These are phyloP conservation scores for Orgyia antiqua DNA, from an alignment of 2,888 invertebrate genomes.

Conservation along the genomic window DNA sequence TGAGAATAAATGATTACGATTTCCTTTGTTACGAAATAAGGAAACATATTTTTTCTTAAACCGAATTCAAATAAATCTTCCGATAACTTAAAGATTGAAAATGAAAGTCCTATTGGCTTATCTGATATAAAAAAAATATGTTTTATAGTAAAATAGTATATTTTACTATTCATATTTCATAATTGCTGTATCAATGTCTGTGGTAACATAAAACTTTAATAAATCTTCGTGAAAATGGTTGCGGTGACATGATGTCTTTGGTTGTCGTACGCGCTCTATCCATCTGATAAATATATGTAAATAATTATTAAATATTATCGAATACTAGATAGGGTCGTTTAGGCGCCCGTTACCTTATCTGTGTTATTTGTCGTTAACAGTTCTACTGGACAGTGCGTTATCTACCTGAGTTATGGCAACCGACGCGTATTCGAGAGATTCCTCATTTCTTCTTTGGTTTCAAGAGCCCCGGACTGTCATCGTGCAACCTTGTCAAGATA, in stretches of 20 bases:
- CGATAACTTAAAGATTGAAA: no score
- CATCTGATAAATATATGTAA: conserved; percentile 71
- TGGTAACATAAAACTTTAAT: conserved; percentile 41
- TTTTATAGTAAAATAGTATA: no score
- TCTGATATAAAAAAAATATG: no score
- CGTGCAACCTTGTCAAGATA: conserved; percentile 33
- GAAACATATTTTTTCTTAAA: no score
- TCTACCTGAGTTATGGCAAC: conserved; percentile 68
- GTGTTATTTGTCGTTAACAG: conserved; percentile 72
- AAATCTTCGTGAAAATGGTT: conserved; percentile 43
- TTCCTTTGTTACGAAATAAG: no score
- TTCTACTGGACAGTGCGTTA: conserved; percentile 57
- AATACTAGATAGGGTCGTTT: conserved; percentile 68
- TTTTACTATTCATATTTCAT: conserved; percentile 32
- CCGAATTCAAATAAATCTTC: no score
- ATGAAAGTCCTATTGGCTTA: no score
- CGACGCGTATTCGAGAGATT: conserved; percentile 37
- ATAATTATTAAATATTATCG: conserved; percentile 76
- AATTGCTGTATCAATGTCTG: conserved; percentile 28
- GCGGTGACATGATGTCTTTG: conserved; percentile 46
- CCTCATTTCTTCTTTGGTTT: conserved; percentile 54
- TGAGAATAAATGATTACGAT: no score
- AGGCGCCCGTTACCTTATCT: conserved; percentile 70
- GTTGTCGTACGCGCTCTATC: conserved; percentile 51
- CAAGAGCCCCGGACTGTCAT: conserved; percentile 44